Evolutionary conservation across 2,797 vertebrate genomes (phyloP).

Genomic region (Enteromius mattozi): DNA sequence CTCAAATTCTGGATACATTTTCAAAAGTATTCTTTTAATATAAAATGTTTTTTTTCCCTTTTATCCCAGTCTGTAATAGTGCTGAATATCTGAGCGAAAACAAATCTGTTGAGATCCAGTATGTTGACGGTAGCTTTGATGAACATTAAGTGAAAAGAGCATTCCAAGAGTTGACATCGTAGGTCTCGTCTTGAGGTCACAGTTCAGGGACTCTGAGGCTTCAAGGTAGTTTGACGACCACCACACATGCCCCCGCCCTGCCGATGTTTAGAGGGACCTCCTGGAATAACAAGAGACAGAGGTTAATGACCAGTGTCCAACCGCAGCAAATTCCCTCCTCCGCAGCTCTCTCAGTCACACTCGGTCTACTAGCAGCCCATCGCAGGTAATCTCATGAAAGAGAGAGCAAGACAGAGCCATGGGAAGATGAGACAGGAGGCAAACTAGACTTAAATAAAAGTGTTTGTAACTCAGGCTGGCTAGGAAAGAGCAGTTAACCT

Average conservation of each 20-base stretch:
- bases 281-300: slow-evolving; percentile 73
- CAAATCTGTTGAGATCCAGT: slow-evolving; percentile 15
- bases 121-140: slow-evolving; percentile 18
- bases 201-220: slow-evolving; percentile 63
- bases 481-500: slow-evolving; percentile 39
- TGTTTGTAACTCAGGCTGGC: slow-evolving; percentile 14
- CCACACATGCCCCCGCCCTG: slow-evolving; percentile 92
- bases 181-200: slow-evolving; percentile 49
- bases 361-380: slow-evolving; percentile 23
- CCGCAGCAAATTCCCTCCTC: slow-evolving; percentile 39
- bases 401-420: background rate
- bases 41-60: slow-evolving; percentile 17
- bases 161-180: slow-evolving; percentile 48
- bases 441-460: slow-evolving; percentile 8
- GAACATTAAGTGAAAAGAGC: slow-evolving; percentile 15
- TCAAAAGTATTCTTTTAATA: slow-evolving; percentile 28
- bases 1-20: slow-evolving; percentile 47
- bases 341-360: slow-evolving; percentile 30
- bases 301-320: slow-evolving; percentile 53
- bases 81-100: background rate
- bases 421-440: background rate
- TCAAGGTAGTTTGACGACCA: slow-evolving; percentile 94
- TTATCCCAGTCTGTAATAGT: slow-evolving; percentile 7
- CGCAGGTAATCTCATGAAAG: slow-evolving; percentile 32
- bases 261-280: slow-evolving; percentile 95